Percentiles rank a stretch among this genome's conserved stretches.
phyloP scores from a whole-genome alignment of 2,113 vertebrate species.

The Oncorhynchus masou region DNA sequence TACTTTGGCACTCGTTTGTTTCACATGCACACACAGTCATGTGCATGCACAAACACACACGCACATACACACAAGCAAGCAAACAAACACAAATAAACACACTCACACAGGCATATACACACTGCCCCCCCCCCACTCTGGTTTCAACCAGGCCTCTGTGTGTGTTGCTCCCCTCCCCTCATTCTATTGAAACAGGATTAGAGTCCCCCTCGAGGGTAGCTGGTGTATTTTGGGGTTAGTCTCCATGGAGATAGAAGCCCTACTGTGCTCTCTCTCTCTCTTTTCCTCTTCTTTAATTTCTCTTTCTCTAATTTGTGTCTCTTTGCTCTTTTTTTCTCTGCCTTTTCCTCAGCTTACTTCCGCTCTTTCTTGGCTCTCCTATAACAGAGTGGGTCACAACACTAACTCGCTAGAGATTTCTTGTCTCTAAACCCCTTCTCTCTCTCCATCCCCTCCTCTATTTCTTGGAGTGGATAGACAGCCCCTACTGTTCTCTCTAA shows the following conservation, averaged over 20 bases:
- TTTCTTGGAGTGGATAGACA: neutral
- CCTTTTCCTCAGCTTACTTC: slow-evolving; percentile 4
- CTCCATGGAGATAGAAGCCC: slow-evolving; percentile 51
- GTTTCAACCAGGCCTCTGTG: slow-evolving; percentile 48
- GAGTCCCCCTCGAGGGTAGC: slow-evolving; percentile 45
- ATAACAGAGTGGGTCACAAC: too few relatives aligned
- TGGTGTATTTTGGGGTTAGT: slow-evolving; percentile 67
- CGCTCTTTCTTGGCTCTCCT: neutral
- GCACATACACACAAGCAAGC: slow-evolving; percentile 4
- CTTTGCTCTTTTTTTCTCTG: neutral
- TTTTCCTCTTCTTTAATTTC: slow-evolving; percentile 7
- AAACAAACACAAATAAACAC: slow-evolving; percentile 10
- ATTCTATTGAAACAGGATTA: slow-evolving; percentile 67
- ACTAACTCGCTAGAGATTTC: too few relatives aligned
- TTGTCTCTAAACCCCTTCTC: neutral
- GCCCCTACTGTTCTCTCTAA: neutral
- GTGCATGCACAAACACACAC: slow-evolving; percentile 7
- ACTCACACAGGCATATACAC: slow-evolving; percentile 19
- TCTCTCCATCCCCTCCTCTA: slow-evolving; percentile 10
- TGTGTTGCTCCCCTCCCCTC: slow-evolving; percentile 38
- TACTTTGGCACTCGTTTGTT: too few relatives aligned
- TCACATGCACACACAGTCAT: slow-evolving; percentile 8
- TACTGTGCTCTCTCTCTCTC: slow-evolving; percentile 35
- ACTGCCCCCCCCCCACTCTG: neutral
- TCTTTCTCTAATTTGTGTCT: slow-evolving; percentile 8